These are phyloP conservation scores for Ceyx margarethae DNA, from an alignment of 2,113 vertebrate species.

Conservation along the genomic window DNA sequence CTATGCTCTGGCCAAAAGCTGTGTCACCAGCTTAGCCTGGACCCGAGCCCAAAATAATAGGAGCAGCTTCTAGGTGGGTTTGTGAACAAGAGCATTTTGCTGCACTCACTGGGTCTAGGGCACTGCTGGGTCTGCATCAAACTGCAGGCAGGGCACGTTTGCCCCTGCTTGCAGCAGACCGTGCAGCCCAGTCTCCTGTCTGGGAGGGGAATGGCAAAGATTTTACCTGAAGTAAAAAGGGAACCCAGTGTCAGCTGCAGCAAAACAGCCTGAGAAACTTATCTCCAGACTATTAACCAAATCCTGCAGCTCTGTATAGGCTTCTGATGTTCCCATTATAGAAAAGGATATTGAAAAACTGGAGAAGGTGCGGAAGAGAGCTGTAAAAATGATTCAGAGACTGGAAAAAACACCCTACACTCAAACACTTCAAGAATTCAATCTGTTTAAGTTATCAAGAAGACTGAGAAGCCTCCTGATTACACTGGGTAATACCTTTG, in stretches of 20 bases:
- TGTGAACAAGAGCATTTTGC: neutral
- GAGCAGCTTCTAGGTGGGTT: neutral
- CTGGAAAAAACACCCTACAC: neutral
- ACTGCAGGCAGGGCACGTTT: neutral
- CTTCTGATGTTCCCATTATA: conserved; percentile 37
- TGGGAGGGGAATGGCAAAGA: neutral
- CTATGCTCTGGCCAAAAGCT: neutral
- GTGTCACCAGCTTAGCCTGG: neutral
- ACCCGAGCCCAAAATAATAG: neutral
- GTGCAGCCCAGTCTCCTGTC: neutral
- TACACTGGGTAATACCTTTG: conserved; percentile 2
- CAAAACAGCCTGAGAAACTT: neutral
- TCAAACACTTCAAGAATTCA: conserved; percentile 42
- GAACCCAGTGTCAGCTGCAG: neutral
- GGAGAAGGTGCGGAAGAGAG: conserved; percentile 61
- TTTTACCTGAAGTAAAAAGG: neutral
- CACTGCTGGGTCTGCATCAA: neutral
- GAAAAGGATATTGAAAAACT: conserved; percentile 63
- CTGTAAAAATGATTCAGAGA: conserved; percentile 49
- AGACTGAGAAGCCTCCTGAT: conserved; percentile 10
- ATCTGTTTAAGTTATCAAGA: conserved; percentile 62
- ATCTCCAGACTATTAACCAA: conserved; percentile 11
- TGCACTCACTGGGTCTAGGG: fast-evolving
- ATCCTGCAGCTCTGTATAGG: neutral
- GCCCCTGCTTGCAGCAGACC: neutral